phyloP scores from a whole-genome alignment of 2,113 vertebrate genomes.

The Chamaetylas fuelleborni region DNA sequence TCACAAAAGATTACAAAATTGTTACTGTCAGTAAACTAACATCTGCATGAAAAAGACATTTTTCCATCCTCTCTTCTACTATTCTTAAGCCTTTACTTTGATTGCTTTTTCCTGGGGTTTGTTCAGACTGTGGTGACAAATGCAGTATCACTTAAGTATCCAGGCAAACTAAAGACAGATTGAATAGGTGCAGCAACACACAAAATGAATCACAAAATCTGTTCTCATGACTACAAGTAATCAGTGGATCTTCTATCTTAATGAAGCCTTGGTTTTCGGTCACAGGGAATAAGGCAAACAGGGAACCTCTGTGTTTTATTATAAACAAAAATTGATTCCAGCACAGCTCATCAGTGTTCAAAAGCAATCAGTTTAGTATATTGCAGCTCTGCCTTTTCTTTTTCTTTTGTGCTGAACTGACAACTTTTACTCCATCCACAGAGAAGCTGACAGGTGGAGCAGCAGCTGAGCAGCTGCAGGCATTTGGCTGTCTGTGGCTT shows the following conservation, averaged over 20 bases:
- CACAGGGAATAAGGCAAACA: not conserved
- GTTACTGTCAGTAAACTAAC: not conserved
- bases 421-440: constrained; percentile 1
- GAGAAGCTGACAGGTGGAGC: constrained; percentile 51
- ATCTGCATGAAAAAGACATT: not conserved
- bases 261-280: not conserved
- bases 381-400: constrained; percentile 2
- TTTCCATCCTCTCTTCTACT: not conserved
- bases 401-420: constrained; percentile 43
- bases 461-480: constrained; percentile 64
- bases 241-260: not conserved
- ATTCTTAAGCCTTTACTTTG: not conserved
- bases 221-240: not conserved
- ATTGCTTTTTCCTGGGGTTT: not conserved
- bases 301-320: not conserved
- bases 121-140: not conserved
- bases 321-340: constrained; percentile 17
- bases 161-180: not conserved
- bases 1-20: not conserved
- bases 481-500: constrained; percentile 43
- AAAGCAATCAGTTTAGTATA: constrained; percentile 3
- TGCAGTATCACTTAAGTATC: not conserved
- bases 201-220: constrained; percentile 21
- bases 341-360: constrained; percentile 14
- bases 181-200: not conserved